phyloP scores from a whole-genome alignment of 53 echinoderm and acorn worm genomes.

The Luidia sarsii region DNA sequence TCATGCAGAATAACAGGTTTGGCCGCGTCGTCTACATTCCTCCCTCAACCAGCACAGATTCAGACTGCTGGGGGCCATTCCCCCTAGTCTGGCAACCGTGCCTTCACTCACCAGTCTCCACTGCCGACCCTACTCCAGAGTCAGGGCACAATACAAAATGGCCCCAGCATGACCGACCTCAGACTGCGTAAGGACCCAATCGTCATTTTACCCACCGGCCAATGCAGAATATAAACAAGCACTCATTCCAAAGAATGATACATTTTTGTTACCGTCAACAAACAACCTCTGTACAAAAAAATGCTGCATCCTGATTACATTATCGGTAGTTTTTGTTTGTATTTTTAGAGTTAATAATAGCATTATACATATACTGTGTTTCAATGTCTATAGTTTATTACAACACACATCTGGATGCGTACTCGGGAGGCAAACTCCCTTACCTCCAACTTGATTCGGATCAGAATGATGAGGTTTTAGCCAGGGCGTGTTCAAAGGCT shows the following conservation, averaged over 20 bases:
- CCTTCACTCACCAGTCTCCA: too few relatives aligned
- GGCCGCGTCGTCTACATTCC: too few relatives aligned
- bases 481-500: too few relatives aligned
- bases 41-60: too few relatives aligned
- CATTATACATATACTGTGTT: constrained; percentile 7
- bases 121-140: background rate
- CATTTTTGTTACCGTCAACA: constrained; percentile 25
- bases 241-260: constrained; percentile 17
- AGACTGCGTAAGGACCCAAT: constrained; percentile 2
- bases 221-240: background rate
- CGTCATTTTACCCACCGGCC: background rate
- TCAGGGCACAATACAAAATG: constrained; percentile 11
- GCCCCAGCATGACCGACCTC: background rate
- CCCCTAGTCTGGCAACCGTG: too few relatives aligned
- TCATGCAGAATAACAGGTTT: constrained; percentile 8
- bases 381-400: constrained; percentile 5
- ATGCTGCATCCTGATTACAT: background rate
- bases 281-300: constrained; percentile 8
- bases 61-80: too few relatives aligned
- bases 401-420: constrained; percentile 17
- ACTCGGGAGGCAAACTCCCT: too few relatives aligned
- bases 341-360: background rate
- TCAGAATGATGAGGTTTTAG: too few relatives aligned
- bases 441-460: too few relatives aligned
- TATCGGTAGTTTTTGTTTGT: background rate